Conservation (phyloP, 2,113 vertebrate species). For the Acanthisitta chloris region DNA sequence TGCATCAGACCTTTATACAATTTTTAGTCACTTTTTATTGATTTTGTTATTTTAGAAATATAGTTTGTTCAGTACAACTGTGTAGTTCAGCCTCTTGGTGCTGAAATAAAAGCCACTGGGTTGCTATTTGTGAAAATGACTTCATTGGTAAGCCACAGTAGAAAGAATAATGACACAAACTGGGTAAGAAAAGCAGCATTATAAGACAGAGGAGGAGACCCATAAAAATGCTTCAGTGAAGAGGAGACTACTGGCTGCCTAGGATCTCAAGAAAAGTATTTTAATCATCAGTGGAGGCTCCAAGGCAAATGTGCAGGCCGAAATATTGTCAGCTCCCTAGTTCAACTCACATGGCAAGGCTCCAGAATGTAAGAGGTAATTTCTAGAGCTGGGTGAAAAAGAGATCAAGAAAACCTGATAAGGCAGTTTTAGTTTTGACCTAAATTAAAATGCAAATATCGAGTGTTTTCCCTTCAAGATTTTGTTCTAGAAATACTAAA, state of each 20-base stretch:
- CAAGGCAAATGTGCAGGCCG: background rate
- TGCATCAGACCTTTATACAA: background rate
- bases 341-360: background rate
- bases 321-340: background rate
- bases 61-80: background rate
- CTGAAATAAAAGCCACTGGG: background rate
- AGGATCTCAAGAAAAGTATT: background rate
- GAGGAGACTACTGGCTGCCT: background rate
- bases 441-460: background rate
- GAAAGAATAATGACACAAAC: background rate
- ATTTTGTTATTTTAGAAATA: background rate
- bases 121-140: background rate
- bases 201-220: background rate
- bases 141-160: background rate
- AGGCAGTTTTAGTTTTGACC: background rate
- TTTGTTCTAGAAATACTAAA: background rate
- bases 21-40: background rate
- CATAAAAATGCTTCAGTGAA: background rate
- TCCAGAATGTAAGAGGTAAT: background rate
- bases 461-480: background rate
- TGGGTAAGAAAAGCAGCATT: background rate
- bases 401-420: background rate
- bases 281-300: background rate
- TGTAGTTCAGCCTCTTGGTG: background rate
- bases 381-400: background rate